These are phyloP conservation scores for Hipposideros larvatus DNA, from an alignment of 2,797 vertebrate species.

Conservation along the genomic window DNA sequence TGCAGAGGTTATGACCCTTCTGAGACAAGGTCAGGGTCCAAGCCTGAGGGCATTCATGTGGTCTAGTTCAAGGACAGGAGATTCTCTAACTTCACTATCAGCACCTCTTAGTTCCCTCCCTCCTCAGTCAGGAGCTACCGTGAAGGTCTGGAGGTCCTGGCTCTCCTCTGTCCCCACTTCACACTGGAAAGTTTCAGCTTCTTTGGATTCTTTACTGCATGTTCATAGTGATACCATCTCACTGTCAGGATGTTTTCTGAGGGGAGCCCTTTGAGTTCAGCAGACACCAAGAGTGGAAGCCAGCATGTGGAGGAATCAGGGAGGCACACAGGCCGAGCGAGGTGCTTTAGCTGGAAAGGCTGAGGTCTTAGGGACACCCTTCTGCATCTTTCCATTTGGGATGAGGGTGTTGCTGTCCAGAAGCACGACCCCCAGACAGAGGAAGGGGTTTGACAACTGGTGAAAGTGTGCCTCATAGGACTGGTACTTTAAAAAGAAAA, in stretches of 20 bases:
- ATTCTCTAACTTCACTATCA: not conserved
- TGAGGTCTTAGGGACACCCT: not conserved
- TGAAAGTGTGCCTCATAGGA: not conserved
- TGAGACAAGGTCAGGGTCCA: not conserved
- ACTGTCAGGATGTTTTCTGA: not conserved
- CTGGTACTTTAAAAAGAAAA: not conserved
- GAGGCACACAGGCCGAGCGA: not conserved
- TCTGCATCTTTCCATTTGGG: not conserved
- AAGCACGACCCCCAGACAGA: not conserved
- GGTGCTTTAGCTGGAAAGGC: not conserved
- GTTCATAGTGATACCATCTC: not conserved
- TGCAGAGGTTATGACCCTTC: not conserved
- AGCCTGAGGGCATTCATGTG: not conserved
- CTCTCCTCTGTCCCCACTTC: not conserved
- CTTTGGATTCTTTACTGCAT: not conserved
- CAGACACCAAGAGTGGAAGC: not conserved
- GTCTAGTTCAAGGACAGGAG: not conserved
- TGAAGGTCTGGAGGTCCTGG: accelerated
- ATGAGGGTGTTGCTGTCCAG: not conserved
- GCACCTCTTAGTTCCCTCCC: not conserved
- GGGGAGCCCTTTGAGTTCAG: not conserved
- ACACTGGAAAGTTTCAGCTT: not conserved
- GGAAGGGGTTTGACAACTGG: not conserved
- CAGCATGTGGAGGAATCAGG: not conserved
- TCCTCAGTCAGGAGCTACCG: not conserved